phyloP scores from a whole-genome alignment of 2,797 vertebrate species.

The Phoebastria nigripes region DNA sequence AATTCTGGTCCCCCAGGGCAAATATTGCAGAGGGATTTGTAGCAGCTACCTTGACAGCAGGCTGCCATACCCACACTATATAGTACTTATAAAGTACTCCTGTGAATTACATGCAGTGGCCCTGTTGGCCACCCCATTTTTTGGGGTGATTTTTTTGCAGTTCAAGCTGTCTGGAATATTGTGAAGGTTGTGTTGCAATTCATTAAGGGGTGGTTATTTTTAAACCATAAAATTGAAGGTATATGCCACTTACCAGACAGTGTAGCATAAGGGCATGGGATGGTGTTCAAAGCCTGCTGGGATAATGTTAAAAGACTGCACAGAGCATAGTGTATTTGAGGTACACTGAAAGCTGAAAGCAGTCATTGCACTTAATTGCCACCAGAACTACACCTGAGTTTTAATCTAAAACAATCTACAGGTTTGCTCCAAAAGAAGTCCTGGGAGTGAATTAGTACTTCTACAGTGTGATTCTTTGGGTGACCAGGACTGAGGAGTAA shows the following conservation, averaged over 20 bases:
- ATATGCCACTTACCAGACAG: neutral
- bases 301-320: neutral
- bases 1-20: neutral
- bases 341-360: neutral
- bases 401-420: neutral
- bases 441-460: neutral
- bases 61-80: neutral
- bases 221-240: neutral
- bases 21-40: neutral
- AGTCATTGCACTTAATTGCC: neutral
- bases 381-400: neutral
- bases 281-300: neutral
- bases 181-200: neutral
- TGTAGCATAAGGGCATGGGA: neutral
- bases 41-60: neutral
- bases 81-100: neutral
- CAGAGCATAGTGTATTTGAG: neutral
- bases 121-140: neutral
- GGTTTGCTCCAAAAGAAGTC: neutral
- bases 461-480: neutral
- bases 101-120: neutral
- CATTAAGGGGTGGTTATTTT: neutral
- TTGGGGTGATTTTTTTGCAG: neutral
- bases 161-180: neutral
- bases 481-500: neutral